phyloP scores from a whole-genome alignment of 2,797 vertebrate genomes.

The Columba guinea region DNA sequence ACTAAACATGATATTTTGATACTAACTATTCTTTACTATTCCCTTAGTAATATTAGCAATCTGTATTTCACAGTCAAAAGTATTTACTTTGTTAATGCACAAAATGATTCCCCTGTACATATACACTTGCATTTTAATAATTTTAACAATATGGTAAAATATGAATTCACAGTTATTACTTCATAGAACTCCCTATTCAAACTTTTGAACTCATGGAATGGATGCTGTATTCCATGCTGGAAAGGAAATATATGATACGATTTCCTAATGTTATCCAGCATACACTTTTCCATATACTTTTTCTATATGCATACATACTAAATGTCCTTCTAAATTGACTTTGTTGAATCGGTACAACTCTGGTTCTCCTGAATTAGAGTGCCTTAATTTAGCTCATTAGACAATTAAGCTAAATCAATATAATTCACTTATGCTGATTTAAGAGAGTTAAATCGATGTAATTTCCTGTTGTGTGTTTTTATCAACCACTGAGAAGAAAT shows the following conservation, averaged over 20 bases:
- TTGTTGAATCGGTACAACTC: neutral
- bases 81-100: neutral
- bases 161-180: neutral
- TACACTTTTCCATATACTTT: neutral
- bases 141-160: neutral
- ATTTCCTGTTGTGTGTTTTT: neutral
- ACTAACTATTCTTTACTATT: neutral
- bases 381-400: neutral
- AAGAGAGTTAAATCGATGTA: neutral
- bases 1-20: neutral
- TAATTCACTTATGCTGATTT: slow-evolving; percentile 1
- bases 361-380: neutral
- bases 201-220: neutral
- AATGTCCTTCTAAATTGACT: neutral
- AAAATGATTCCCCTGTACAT: neutral
- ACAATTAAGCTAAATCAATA: slow-evolving; percentile 25
- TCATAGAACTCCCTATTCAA: neutral
- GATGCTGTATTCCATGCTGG: neutral
- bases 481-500: neutral
- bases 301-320: neutral
- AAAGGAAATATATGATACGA: neutral
- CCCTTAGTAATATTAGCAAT: neutral
- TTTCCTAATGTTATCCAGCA: neutral
- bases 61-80: neutral
- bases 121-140: neutral